Base-by-base conservation (phyloP, 2,113 vertebrate species). In the Lota lota region DNA sequence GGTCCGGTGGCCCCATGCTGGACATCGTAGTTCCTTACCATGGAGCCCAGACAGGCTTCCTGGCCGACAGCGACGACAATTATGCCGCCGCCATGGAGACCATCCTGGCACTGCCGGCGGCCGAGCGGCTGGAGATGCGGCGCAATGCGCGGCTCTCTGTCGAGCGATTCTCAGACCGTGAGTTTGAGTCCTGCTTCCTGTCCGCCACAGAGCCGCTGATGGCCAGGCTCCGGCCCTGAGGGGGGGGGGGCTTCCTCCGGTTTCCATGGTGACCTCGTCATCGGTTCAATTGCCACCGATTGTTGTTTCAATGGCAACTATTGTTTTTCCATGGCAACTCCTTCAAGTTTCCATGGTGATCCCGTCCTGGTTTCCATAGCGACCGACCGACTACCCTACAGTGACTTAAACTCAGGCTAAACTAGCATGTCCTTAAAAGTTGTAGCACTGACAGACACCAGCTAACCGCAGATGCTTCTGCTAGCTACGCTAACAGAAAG, bases 1-100 rank as follows among this genome's bases (percentile, higher is more conserved):
- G 94, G 71, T 97, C 97, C 0, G 97, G 97, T 2, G 97, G 96
- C 11, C 97, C 97, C 0, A 95, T 94, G 82, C 69, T 97, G 33
- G 96, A 99, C 78, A 98, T 99, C 0, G 94, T 99, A 59, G 72
- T 98, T 0, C 92, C 94, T 0, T 88, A 93, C 0, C 91, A 93
- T 66, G 94, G 93, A 20, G 82, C 20, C 0, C 72, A 75, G 28
- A 98, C 97, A 1, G 96, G 97, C 12, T 99, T 96, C 82, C 88
- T 99, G 73, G 95, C 97, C 20, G 94, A 98, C 58, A 91, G 85
- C 0, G 96, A 95, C 85, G 94, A 96, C 60, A 73, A 22, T 73
- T 99, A 98, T 0, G 93, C 94, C 0, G 88, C 94, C 0, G 87
- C 76, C 0, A 95, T 98, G 93, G 93, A 93, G 67, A 84, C 82